These are phyloP conservation scores for Lucilia cuprina DNA, from an alignment of 1,140 invertebrate species.

Conservation along the genomic window DNA sequence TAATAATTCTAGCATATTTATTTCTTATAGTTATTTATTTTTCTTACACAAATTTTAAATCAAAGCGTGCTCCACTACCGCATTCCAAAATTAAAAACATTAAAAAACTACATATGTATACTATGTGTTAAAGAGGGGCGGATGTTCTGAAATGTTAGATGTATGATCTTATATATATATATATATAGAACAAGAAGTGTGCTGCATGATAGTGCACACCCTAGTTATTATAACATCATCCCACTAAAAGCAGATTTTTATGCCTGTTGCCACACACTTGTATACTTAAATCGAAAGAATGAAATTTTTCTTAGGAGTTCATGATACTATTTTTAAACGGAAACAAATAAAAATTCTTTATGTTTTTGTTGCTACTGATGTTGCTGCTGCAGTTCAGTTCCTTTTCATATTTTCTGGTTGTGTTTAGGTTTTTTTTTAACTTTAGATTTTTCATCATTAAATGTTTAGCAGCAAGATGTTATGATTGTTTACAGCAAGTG, in stretches of 20 bases:
- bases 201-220: background rate
- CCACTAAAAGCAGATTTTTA: background rate
- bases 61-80: background rate
- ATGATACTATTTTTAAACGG: conserved; percentile 18
- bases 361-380: background rate
- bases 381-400: no score
- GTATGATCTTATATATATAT: background rate
- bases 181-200: background rate
- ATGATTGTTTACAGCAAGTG: conserved; percentile 1
- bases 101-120: background rate
- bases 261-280: background rate
- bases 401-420: background rate
- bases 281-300: background rate
- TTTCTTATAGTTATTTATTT: background rate
- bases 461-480: conserved; percentile 2
- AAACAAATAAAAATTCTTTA: conserved; percentile 1
- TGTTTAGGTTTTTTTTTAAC: background rate
- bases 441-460: background rate
- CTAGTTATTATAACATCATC: background rate
- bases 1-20: background rate
- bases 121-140: background rate
- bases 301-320: background rate
- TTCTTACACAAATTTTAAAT: background rate
- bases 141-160: no score
- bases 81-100: background rate